Conservation (phyloP, 2,797 vertebrate genomes). For the Rallus crepitans region DNA sequence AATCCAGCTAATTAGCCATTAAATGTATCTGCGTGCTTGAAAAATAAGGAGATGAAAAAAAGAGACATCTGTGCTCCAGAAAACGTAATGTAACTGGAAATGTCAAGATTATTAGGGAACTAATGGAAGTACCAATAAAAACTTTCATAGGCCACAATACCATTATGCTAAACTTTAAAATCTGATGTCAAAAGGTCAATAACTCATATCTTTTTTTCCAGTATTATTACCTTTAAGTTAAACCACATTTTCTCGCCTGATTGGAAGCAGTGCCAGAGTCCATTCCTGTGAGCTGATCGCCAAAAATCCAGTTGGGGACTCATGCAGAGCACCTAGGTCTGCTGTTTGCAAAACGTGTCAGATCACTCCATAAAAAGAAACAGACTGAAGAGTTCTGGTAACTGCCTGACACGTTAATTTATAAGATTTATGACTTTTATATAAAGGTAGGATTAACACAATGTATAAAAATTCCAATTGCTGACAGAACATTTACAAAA, state of each 20-base stretch:
- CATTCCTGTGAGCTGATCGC: conserved; percentile 32
- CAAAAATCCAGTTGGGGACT: conserved; percentile 47
- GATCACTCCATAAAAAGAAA: conserved; percentile 65
- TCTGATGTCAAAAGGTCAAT: conserved; percentile 38
- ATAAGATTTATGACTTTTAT: conserved; percentile 63
- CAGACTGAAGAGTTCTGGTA: conserved; percentile 63
- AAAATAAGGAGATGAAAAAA: neutral
- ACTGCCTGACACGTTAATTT: conserved; percentile 54
- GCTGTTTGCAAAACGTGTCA: conserved; percentile 48
- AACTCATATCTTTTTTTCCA: conserved; percentile 17
- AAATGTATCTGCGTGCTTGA: neutral
- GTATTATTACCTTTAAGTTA: conserved; percentile 32
- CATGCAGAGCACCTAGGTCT: conserved; percentile 40
- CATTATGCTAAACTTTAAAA: conserved; percentile 19
- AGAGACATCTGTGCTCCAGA: neutral
- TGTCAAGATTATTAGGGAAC: neutral
- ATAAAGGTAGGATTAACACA: conserved; percentile 61
- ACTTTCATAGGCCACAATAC: neutral
- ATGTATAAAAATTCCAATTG: conserved; percentile 44
- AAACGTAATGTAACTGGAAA: neutral
- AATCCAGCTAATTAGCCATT: neutral
- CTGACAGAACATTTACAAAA: conserved; percentile 27
- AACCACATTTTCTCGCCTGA: conserved; percentile 38
- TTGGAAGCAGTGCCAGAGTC: conserved; percentile 20
- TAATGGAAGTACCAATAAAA: conserved; percentile 48